These are phyloP conservation scores for Gopherus evgoodei DNA, from an alignment of 2,113 vertebrate genomes.

Conservation along the genomic window DNA sequence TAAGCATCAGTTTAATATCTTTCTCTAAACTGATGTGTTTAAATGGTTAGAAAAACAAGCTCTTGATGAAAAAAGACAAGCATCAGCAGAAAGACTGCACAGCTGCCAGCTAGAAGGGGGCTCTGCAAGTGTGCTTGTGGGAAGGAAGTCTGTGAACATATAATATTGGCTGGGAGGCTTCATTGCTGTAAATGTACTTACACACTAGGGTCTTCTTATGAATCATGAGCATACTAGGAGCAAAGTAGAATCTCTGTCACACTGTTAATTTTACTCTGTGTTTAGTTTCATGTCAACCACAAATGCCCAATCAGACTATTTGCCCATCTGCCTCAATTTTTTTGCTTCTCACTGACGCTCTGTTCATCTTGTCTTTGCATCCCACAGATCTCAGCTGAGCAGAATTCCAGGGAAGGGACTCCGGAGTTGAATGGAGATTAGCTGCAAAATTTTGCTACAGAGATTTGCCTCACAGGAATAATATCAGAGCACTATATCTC, in stretches of 20 bases:
- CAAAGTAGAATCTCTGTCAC: background rate
- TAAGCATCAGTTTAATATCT: background rate
- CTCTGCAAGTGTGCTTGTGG: background rate
- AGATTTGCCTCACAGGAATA: constrained; percentile 55
- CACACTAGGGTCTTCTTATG: background rate
- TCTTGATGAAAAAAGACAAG: background rate
- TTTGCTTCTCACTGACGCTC: background rate
- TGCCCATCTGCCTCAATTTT: constrained; percentile 39
- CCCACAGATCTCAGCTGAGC: background rate
- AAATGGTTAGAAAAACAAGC: background rate
- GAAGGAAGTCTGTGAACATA: background rate
- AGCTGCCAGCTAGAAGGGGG: background rate
- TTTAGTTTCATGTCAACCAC: constrained; percentile 32
- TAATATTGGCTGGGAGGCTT: background rate
- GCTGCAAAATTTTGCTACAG: background rate
- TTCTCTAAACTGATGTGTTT: background rate
- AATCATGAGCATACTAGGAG: background rate
- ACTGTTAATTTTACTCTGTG: background rate
- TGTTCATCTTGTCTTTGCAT: background rate
- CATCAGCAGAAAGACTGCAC: background rate
- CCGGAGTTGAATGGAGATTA: constrained; percentile 27
- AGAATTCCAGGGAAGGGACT: background rate
- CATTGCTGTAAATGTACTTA: background rate
- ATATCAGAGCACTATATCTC: constrained; percentile 42
- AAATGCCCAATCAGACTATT: background rate